These are phyloP conservation scores for Perdita meconis DNA, from an alignment of 2,888 invertebrate species.

Conservation along the genomic window DNA sequence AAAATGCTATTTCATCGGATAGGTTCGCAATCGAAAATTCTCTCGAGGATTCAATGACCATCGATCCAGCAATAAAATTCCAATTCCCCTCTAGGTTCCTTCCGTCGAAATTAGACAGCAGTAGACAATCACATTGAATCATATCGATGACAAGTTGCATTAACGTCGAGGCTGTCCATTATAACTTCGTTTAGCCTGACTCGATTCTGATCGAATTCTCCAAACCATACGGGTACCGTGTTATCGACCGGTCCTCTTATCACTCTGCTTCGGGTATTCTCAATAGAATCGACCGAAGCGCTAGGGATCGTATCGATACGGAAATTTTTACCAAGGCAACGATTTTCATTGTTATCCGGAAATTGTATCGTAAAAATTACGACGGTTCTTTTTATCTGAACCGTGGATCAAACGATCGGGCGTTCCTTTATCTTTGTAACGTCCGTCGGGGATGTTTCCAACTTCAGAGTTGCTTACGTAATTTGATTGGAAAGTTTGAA, in stretches of 20 bases:
- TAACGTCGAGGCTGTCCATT: background rate
- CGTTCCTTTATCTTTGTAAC: background rate
- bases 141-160: background rate
- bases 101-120: background rate
- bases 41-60: conserved; percentile 18
- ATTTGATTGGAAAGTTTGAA: conserved; percentile 1
- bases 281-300: background rate
- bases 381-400: background rate
- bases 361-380: background rate
- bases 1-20: background rate
- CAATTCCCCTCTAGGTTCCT: conserved; percentile 3
- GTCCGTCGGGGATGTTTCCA: background rate
- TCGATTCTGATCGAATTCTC: background rate
- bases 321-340: conserved; percentile 8
- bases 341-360: background rate
- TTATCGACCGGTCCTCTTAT: background rate
- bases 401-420: background rate
- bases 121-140: background rate
- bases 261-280: background rate
- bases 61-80: conserved; percentile 6
- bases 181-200: background rate
- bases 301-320: background rate
- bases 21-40: conserved; percentile 1
- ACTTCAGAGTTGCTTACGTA: background rate
- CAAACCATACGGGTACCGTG: background rate